phyloP scores from a whole-genome alignment of 2,888 invertebrate species.

The Stenotaenia linearis region DNA sequence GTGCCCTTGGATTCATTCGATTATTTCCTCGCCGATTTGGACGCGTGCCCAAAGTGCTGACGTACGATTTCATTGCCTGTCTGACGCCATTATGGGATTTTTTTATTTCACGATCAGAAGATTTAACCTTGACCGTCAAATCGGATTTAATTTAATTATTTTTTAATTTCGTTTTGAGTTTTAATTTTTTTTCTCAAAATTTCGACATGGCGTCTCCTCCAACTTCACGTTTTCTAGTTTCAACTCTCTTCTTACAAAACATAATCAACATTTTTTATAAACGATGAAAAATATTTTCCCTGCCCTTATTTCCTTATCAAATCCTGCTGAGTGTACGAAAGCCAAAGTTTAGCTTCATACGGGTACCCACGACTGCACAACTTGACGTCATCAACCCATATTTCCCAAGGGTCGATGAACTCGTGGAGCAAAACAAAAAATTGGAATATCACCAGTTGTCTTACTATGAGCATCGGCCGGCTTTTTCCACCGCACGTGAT shows the following conservation, averaged over 20 bases:
- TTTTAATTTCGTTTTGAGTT: neutral
- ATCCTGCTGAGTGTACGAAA: neutral
- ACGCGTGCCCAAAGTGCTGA: neutral
- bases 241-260: too few relatives aligned
- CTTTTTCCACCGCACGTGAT: neutral
- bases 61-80: too few relatives aligned
- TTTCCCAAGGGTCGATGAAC: neutral
- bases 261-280: too few relatives aligned
- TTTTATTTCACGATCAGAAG: neutral
- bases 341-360: neutral
- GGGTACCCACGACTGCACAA: neutral
- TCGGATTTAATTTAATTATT: neutral
- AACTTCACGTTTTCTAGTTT: too few relatives aligned
- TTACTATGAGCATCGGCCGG: neutral
- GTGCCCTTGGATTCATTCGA: neutral
- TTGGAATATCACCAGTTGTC: neutral
- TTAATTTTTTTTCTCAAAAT: neutral
- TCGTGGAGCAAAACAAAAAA: neutral
- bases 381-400: neutral
- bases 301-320: constrained; percentile 4
- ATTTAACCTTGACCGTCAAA: neutral
- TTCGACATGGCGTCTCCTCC: too few relatives aligned
- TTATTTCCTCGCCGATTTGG: neutral
- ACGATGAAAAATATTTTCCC: neutral
- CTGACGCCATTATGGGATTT: neutral